These are phyloP conservation scores for Rhopilema esculentum DNA, from an alignment of 30 jellyfish, hydroid and myxozoan genomes.

Conservation along the genomic window DNA sequence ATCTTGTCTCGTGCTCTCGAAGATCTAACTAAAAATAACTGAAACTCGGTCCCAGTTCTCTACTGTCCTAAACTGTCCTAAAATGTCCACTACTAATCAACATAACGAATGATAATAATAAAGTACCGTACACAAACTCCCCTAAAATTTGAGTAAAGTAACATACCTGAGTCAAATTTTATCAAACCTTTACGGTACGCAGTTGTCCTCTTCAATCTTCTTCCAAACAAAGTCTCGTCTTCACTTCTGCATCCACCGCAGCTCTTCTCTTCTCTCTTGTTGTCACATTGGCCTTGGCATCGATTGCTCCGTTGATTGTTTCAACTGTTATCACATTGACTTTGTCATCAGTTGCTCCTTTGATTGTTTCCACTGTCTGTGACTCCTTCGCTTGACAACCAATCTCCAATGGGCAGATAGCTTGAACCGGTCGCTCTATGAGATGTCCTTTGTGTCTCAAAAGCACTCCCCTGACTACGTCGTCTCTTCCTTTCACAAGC, in stretches of 20 bases:
- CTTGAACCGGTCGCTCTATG: slow-evolving; percentile 58
- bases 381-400: slow-evolving; percentile 46
- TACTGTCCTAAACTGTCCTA: not conserved
- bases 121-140: slow-evolving; percentile 43
- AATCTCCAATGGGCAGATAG: slow-evolving; percentile 53
- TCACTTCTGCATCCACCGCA: slow-evolving; percentile 41
- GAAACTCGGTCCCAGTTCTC: slow-evolving; percentile 4
- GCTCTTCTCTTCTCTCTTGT: slow-evolving; percentile 43
- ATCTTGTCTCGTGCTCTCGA: slow-evolving; percentile 21
- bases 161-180: slow-evolving; percentile 35
- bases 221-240: slow-evolving; percentile 39
- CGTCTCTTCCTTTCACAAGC: slow-evolving; percentile 49
- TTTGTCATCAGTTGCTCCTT: slow-evolving; percentile 36
- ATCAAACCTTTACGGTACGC: slow-evolving; percentile 38
- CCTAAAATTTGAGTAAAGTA: slow-evolving; percentile 41
- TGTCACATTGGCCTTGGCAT: slow-evolving; percentile 13
- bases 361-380: slow-evolving; percentile 39
- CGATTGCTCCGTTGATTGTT: slow-evolving; percentile 25
- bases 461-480: slow-evolving; percentile 38
- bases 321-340: slow-evolving; percentile 14
- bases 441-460: slow-evolving; percentile 43
- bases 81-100: slow-evolving; percentile 2
- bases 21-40: not conserved
- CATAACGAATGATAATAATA: not conserved
- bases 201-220: slow-evolving; percentile 31